Evolutionary conservation across 2,888 invertebrate species (phyloP).

Genomic region (Drosophila neonasuta): DNA sequence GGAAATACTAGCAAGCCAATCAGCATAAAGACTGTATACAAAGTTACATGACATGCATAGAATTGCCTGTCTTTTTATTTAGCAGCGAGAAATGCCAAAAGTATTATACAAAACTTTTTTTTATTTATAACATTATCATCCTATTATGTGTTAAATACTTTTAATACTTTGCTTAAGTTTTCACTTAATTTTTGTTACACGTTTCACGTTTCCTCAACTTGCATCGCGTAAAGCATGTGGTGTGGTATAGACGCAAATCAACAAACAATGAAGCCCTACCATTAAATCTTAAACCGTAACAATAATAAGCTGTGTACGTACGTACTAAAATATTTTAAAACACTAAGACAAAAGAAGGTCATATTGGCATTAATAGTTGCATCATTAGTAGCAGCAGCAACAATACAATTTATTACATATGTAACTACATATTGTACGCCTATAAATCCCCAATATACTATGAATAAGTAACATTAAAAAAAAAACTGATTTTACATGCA

Average conservation of each 20-base stretch:
- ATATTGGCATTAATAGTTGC: slow-evolving; percentile 56
- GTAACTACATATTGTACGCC: slow-evolving; percentile 33
- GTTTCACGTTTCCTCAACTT: slow-evolving; percentile 47
- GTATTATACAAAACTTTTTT: slow-evolving; percentile 65
- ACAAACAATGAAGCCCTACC: slow-evolving; percentile 23
- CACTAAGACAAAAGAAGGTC: slow-evolving; percentile 58
- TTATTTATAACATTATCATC: slow-evolving; percentile 40
- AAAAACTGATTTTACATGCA: slow-evolving; percentile 66
- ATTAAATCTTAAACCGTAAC: slow-evolving; percentile 45
- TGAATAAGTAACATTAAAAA: slow-evolving; percentile 40
- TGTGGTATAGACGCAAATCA: slow-evolving; percentile 22
- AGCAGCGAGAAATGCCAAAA: slow-evolving; percentile 71
- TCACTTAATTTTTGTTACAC: slow-evolving; percentile 27
- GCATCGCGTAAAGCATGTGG: slow-evolving; percentile 36
- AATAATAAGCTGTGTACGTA: slow-evolving; percentile 52
- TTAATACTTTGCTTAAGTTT: slow-evolving; percentile 31
- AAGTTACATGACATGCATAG: slow-evolving; percentile 48
- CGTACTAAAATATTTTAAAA: slow-evolving; percentile 45
- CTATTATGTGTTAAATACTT: slow-evolving; percentile 53
- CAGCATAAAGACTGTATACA: slow-evolving; percentile 72
- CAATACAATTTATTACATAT: slow-evolving; percentile 33
- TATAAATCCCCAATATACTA: slow-evolving; percentile 33
- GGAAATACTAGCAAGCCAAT: slow-evolving; percentile 25
- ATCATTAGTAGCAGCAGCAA: slow-evolving; percentile 19
- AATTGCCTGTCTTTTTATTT: slow-evolving; percentile 27